Base-by-base conservation (phyloP, 1,140 invertebrate genomes). In the Aphis craccivora region DNA sequence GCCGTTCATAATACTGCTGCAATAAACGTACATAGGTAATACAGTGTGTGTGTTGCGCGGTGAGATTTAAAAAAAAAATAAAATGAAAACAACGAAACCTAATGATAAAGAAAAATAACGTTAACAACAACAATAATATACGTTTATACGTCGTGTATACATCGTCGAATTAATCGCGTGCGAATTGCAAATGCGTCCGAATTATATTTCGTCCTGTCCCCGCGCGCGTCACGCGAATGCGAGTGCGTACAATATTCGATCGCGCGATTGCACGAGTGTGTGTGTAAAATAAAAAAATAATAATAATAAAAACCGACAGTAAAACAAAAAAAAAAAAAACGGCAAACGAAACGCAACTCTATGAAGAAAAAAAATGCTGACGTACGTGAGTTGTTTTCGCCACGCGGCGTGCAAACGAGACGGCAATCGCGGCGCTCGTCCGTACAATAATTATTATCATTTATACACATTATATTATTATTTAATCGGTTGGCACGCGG, bases 321-420 rank as follows among this genome's bases (percentile, higher is more conserved):
- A 30, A 40, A 60, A 55, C 40, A 90, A 90, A 40, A 40, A 40
- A 40, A 40, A 40, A 40, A 40, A 90, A 90, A 60, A 90, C 35
- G 43, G 53, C 88, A 30, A 43, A 90, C 88, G 23, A 2, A 60
- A 60, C 25, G 55, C 4, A 90, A n/a, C 60, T 43, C 35, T 23
- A 35, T 53, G 37, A 23, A 30, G 23, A 84, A 84, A 84, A 84
- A 55, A 90, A 60, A 40, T 23, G 88, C 88, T 90, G 88, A 90
- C 88, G 53, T 35, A 51, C 88, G 51, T 23, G 83, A 86, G 37
- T 86, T 22, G 43, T 60, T 90, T 90, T 30, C 14, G 25, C 22
- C 51, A n/a, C 88, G 4, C 86, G 4, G 45, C 37, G 30, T 20
- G 48, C 87, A 55, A 35, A 88, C n/a, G 40, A 40, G 18, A 20